Percentiles rank a stretch among this genome's conserved stretches.
Evolutionary conservation across 2,888 invertebrate species (phyloP).

Genomic region (Melanostoma scalare): DNA sequence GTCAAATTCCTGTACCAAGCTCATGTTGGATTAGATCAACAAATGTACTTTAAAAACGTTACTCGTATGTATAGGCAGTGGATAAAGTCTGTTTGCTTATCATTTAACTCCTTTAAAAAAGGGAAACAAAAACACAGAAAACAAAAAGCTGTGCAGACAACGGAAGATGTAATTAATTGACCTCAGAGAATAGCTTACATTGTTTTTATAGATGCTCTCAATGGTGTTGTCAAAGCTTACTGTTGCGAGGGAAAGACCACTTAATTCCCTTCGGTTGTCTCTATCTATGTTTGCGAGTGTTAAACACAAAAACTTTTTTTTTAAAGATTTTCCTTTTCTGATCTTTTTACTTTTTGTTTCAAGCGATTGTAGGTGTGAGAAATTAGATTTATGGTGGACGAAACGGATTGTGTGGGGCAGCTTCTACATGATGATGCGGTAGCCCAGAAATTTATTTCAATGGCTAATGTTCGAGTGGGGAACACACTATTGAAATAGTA

Average conservation of each 20-base stretch:
- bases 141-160: slow-evolving; percentile 41
- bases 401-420: slow-evolving; percentile 40
- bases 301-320: slow-evolving; percentile 62
- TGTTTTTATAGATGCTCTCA: slow-evolving; percentile 54
- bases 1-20: no score
- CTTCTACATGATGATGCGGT: slow-evolving; percentile 7
- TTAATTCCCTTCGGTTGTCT: slow-evolving; percentile 50
- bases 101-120: no score
- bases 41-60: no score
- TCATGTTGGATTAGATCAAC: no score
- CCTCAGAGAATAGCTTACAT: slow-evolving; percentile 63
- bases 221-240: slow-evolving; percentile 48
- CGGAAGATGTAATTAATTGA: slow-evolving; percentile 68
- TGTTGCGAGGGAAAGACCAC: slow-evolving; percentile 3
- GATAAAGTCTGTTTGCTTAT: no score
- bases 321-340: slow-evolving; percentile 33
- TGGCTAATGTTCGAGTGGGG: slow-evolving; percentile 28
- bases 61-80: no score
- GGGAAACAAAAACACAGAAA: slow-evolving; percentile 47
- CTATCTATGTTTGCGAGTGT: slow-evolving; percentile 43
- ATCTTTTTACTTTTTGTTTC: slow-evolving; percentile 27
- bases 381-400: slow-evolving; percentile 57
- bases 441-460: slow-evolving; percentile 57
- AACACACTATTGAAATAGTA: slow-evolving; percentile 40
- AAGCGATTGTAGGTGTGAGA: slow-evolving; percentile 26